Base-by-base conservation (phyloP, 2,113 vertebrate species). In the Oryzias curvinotus region DNA sequence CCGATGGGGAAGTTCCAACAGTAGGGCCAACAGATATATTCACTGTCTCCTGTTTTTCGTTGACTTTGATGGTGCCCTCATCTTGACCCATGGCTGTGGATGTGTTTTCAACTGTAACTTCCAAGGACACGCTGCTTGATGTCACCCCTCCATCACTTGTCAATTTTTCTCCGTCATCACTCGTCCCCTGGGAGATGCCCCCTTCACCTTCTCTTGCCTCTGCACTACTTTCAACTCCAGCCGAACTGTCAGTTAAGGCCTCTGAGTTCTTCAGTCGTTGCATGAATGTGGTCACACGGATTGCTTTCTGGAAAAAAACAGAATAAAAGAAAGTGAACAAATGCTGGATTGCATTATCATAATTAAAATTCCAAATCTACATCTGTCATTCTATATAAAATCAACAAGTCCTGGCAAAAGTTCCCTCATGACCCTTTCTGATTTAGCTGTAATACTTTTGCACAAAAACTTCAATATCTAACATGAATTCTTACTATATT, bases 211-310 rank as follows among this genome's bases (percentile, higher is more conserved):
- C 83, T 65, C 61, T 73, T 75, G 74, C 62, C 59, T 73, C 80
- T 23, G 80, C 77, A 18, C 67, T 50, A 5, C 57, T 71, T 60
- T 84, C 82, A 72, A 59, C 75, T 43, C 88, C 88, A 6, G 75
- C 58, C 30, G 78, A 83, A 46, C 64, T 88, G 62, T 91, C 85
- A 49, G 26, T 66, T 5, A 85, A 16, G 13, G 77, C 71, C 52
- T 92, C 93, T 4, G 91, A 77, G 51, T 93, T 92, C 69, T 92
- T 90, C 72, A 95, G 87, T 5, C 93, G 90, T 56, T 95, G 93
- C 93, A 95, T 94, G 81, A 95, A 94, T 17, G 93, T 94, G 46
- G 94, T 94, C 46, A 94, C 91, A 15, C 94, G 91, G 52, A 94
- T 94, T 0, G 94, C 94, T 92, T 95, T 95, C 94, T 95, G 91